Evolutionary conservation across 2,113 vertebrate genomes (phyloP), one percentile per base, ranked within the genome.

Genomic region (Fulmarus glacialis): DNA sequence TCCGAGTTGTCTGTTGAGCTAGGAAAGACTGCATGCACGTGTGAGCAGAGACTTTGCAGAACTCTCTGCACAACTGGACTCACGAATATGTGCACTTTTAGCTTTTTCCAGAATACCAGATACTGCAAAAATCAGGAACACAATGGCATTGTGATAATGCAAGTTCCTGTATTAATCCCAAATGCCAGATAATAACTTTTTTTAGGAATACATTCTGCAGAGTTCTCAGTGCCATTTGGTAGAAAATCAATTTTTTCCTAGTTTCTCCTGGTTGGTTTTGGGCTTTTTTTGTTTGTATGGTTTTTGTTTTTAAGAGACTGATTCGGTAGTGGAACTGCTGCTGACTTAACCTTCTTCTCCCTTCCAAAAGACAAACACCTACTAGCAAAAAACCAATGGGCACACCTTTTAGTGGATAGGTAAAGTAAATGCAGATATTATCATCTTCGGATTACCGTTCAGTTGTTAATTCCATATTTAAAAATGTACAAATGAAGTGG

Each of bases 381-480:
- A 21, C 40, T 36, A 36, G 30, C 30, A 58, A 79, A 79, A 84
- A 66, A 14, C 0, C 27, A 62, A 1, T 3, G 34, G 19, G 48
- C 17, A 67, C 23, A 71, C 4, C 29, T 87, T 63, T 43, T 64
- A 66, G 34, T 48, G 60, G 82, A 50, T 0, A 84, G 19, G 43
- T 36, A 14, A 87, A 70, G 13, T 32, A 53, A 78, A 89, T 24
- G 30, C 50, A 59, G 22, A 8, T 19, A 53, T 29, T 43, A 20
- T 7, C 7, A 34, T 40, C 16, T 42, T 75, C 0, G 0, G 20
- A 32, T 29, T 38, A 48, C 22, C 43, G 30, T 52, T 75, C 50
- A 52, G 38, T 45, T 70, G 56, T 24, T 64, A 48, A 73, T 70
- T 66, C 27, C 12, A 1, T 21, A 12, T 11, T 5, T 50, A 77